phyloP scores from a whole-genome alignment of 2,888 invertebrate species.

The Perizoma affinitatum region DNA sequence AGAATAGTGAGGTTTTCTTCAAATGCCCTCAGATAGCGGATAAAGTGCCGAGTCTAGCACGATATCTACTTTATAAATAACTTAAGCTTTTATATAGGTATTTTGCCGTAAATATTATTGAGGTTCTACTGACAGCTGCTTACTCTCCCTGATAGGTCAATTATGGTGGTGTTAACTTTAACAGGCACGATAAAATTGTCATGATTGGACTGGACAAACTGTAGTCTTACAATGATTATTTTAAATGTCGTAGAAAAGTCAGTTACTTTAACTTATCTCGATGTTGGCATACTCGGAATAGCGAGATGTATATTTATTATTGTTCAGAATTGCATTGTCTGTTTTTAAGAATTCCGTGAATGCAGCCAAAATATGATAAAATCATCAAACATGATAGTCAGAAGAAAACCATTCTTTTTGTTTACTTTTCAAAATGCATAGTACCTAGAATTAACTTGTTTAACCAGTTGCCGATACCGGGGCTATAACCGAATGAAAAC shows the following conservation, averaged over 20 bases:
- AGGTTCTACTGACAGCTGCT: too few relatives aligned
- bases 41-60: too few relatives aligned
- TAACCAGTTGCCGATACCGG: conserved; percentile 59
- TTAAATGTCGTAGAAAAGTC: too few relatives aligned
- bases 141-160: too few relatives aligned
- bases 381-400: conserved; percentile 18
- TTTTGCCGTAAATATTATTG: too few relatives aligned
- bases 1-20: too few relatives aligned
- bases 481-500: conserved; percentile 45
- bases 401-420: conserved; percentile 34
- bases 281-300: conserved; percentile 28
- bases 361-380: conserved; percentile 18
- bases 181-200: background rate
- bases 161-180: background rate
- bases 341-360: conserved; percentile 21
- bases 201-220: too few relatives aligned
- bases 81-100: too few relatives aligned
- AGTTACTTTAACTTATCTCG: conserved; percentile 6
- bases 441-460: conserved; percentile 55
- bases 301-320: conserved; percentile 16
- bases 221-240: background rate
- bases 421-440: conserved; percentile 55
- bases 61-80: too few relatives aligned
- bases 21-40: too few relatives aligned
- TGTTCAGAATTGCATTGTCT: conserved; percentile 19